Base-by-base conservation (phyloP, 35 echinoderm and acorn worm species). In the Acanthaster planci region DNA sequence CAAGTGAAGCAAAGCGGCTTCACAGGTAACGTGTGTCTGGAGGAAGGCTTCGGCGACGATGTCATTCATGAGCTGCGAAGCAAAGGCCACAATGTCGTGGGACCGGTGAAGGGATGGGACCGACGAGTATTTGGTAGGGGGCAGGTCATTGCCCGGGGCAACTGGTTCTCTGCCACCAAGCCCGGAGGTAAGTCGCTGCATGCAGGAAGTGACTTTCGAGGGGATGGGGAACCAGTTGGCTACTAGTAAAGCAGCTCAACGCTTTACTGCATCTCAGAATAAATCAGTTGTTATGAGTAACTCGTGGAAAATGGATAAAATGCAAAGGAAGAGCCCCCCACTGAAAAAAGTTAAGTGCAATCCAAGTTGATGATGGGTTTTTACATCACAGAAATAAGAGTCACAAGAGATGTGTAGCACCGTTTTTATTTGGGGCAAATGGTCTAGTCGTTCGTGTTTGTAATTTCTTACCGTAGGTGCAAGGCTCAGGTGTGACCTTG, bases 61-160 rank as follows among this genome's bases (percentile, higher is more conserved):
- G 79, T 83, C 29, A 80, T 89, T 15, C 30, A 83, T 36, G 82
- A 39, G 0, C 55, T 97, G 9, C 17, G 39, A 64, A 38, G 51
- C 0, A 82, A 86, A 76, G 94, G 94, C 27, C 94, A 97, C 39
- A 30, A 76, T 5, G 67, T 97, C 12, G 51, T 86, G 29, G 84
- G 84, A 29, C 77, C 82, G 19, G 78, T 97, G 38, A 77, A 56
- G 8, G 78, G 94, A n/a, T 89, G 53, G n/a, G 77, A 82, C 8
- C 87, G 90, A 40, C 6, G 35, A 3, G 23, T 81, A 12, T 93
- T 97, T 90, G 94, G 94, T 15, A 85, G 90, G 32, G 94, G 94
- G 15, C 94, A 97, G 51, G 58, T 97, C 8, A 97, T 97, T 39
- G 83, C 87, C 6, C 78, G 16, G 52, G 87, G 94, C 16, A 84